These are phyloP conservation scores for Heliconius ismenius DNA, from an alignment of 2,888 invertebrate genomes.

Conservation along the genomic window DNA sequence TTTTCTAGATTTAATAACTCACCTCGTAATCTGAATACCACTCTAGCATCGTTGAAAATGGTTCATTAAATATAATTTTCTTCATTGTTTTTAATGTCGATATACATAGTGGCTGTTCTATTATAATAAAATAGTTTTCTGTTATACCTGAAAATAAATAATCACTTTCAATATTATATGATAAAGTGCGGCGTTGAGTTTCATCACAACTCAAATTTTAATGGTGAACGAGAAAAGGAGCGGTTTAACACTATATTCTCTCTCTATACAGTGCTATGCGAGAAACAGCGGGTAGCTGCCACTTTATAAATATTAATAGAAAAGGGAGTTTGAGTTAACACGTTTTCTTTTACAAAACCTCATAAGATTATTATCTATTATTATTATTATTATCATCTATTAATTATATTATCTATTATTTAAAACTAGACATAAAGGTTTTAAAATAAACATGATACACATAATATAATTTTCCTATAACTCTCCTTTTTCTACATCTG, in stretches of 20 bases:
- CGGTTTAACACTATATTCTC: background rate
- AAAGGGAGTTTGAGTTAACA: too few relatives aligned
- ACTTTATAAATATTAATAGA: too few relatives aligned
- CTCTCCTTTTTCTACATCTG: too few relatives aligned
- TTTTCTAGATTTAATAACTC: background rate
- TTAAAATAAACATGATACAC: too few relatives aligned
- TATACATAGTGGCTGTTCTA: conserved; percentile 92
- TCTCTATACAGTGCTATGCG: background rate
- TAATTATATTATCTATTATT: too few relatives aligned
- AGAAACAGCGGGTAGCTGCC: background rate
- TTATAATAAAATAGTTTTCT: conserved; percentile 91
- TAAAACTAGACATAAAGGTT: too few relatives aligned
- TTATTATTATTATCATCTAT: too few relatives aligned
- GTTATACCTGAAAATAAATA: conserved; percentile 77
- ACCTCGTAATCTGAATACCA: conserved; percentile 35
- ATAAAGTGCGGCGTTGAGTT: background rate
- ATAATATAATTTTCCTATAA: too few relatives aligned
- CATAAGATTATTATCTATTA: too few relatives aligned
- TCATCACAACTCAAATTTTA: background rate
- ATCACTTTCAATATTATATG: background rate
- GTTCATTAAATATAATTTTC: conserved; percentile 23
- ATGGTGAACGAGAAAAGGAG: background rate
- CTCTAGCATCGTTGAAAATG: conserved; percentile 28
- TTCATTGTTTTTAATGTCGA: conserved; percentile 60
- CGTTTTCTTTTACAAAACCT: too few relatives aligned